Percentiles rank a stretch among this genome's conserved stretches.
phyloP scores from a whole-genome alignment of 2,113 vertebrate genomes.

The Ageneiosus marmoratus region DNA sequence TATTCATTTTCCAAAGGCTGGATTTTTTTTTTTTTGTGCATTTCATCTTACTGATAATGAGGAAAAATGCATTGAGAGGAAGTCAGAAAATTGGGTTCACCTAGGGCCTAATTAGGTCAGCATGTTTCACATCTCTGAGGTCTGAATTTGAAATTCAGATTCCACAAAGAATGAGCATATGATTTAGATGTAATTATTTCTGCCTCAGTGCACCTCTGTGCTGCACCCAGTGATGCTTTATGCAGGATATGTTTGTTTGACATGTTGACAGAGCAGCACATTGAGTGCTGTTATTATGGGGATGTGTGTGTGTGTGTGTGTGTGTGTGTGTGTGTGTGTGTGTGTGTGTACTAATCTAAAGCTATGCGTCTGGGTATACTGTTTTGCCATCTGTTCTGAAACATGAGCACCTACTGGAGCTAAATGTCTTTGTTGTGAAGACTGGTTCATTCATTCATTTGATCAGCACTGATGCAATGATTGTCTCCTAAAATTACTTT shows the following conservation, averaged over 20 bases:
- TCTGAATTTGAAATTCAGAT: constrained; percentile 52
- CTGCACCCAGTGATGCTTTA: not conserved
- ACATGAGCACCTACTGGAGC: not conserved
- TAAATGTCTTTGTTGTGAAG: not conserved
- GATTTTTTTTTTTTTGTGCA: not conserved
- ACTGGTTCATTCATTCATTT: no score
- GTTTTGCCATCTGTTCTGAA: not conserved
- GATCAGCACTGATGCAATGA: no score
- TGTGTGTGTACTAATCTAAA: not conserved
- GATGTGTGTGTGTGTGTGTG: not conserved
- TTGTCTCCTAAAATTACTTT: not conserved
- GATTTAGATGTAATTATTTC: constrained; percentile 51
- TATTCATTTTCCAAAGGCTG: not conserved
- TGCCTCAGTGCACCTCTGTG: not conserved
- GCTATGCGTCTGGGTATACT: not conserved
- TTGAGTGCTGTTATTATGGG: not conserved
- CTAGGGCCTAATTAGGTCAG: constrained; percentile 58
- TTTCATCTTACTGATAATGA: constrained; percentile 26
- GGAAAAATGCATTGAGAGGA: constrained; percentile 26
- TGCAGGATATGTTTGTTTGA: constrained; percentile 19
- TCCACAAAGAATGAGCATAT: constrained; percentile 40
- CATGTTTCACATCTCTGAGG: constrained; percentile 35
- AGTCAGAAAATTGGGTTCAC: constrained; percentile 43
- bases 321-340: not conserved
- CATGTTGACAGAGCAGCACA: not conserved